These are phyloP conservation scores for Cervus canadensis DNA, from an alignment of 2,113 vertebrate species.

Conservation along the genomic window DNA sequence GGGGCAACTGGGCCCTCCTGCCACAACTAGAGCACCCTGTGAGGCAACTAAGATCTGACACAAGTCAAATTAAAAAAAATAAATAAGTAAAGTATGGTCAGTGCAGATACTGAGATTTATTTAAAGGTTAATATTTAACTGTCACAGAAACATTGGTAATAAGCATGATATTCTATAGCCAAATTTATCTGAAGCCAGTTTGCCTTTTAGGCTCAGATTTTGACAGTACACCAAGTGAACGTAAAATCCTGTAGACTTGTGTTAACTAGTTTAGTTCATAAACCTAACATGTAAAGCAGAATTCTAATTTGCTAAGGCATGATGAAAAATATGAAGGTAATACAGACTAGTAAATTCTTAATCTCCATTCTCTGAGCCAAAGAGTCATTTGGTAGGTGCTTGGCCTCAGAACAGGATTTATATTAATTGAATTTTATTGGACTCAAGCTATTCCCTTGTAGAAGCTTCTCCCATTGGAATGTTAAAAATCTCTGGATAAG, in stretches of 20 bases:
- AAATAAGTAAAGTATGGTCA: neutral
- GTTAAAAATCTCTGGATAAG: neutral
- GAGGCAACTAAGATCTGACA: neutral
- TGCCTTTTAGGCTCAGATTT: neutral
- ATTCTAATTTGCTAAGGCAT: neutral
- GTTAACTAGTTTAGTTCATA: neutral
- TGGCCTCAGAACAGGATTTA: neutral
- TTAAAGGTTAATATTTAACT: neutral
- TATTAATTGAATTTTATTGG: neutral
- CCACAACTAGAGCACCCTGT: neutral
- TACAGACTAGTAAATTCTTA: neutral
- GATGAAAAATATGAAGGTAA: neutral
- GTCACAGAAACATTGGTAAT: neutral
- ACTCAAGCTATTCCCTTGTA: neutral
- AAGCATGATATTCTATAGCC: neutral
- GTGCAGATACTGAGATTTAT: neutral
- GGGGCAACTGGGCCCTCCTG: neutral
- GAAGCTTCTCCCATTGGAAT: neutral
- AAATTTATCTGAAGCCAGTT: neutral
- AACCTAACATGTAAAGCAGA: neutral
- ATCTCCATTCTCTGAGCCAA: neutral
- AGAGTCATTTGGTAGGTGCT: neutral
- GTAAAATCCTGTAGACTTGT: neutral
- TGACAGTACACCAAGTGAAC: neutral
- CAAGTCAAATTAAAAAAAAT: neutral